Conservation (phyloP, 1,140 invertebrate genomes). For the Tetramorium alpestre region DNA sequence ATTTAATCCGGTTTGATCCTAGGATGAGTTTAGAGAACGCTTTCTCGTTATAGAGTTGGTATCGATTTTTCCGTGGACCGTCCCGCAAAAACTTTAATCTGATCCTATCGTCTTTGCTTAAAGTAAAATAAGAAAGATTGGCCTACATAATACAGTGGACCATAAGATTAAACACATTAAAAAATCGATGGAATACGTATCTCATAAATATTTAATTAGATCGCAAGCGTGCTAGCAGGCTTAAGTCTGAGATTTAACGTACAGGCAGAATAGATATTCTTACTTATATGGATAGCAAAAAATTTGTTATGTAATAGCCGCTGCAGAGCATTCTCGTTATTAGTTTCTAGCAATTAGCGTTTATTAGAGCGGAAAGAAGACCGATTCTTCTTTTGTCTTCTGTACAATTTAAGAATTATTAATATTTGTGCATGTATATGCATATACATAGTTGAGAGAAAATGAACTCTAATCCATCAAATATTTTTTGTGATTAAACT, state of each 20-base stretch:
- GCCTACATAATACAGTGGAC: constrained; percentile 9
- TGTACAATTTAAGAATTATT: background rate
- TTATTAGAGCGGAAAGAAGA: background rate
- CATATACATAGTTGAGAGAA: background rate
- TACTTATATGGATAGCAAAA: background rate
- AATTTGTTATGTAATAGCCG: background rate
- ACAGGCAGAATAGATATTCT: background rate
- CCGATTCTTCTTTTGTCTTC: background rate
- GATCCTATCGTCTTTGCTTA: constrained; percentile 39
- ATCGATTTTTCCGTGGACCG: constrained; percentile 49
- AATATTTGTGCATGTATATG: background rate
- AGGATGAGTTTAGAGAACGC: constrained; percentile 52
- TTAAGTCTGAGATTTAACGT: constrained; percentile 6
- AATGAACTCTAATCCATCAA: background rate
- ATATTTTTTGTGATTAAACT: background rate
- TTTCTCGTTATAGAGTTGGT: constrained; percentile 35
- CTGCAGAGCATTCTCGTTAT: background rate
- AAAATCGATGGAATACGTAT: background rate
- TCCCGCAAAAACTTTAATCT: constrained; percentile 47
- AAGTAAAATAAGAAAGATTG: constrained; percentile 13
- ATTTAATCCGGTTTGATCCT: constrained; percentile 54
- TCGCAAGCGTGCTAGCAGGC: background rate
- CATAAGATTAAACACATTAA: constrained; percentile 12
- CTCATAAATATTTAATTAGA: constrained; percentile 49
- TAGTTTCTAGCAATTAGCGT: background rate